phyloP scores from a whole-genome alignment of 2,797 vertebrate genomes.

The Sebastes elongatus region DNA sequence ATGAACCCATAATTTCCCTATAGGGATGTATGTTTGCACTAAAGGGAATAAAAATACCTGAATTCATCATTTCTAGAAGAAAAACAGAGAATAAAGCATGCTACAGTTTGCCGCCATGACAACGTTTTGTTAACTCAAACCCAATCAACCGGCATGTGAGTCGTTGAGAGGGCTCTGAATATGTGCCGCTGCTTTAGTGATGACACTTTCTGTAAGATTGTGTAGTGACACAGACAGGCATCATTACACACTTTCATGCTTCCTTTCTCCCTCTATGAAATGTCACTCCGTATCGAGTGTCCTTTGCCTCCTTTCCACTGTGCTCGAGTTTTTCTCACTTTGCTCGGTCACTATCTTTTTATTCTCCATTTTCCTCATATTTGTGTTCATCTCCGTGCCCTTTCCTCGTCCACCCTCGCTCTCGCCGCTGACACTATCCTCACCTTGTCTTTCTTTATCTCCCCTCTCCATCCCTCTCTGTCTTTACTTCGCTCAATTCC shows the following conservation, averaged over 20 bases:
- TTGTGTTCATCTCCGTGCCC: slow-evolving; percentile 38
- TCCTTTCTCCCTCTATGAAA: slow-evolving; percentile 48
- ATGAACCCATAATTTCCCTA: background rate
- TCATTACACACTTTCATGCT: slow-evolving; percentile 67
- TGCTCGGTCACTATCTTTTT: slow-evolving; percentile 43
- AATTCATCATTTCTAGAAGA: background rate
- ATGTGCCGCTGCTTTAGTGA: background rate
- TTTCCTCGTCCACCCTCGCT: slow-evolving; percentile 5
- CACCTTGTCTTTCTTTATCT: slow-evolving; percentile 5
- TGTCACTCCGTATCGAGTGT: slow-evolving; percentile 53
- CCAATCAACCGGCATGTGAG: background rate
- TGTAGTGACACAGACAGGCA: slow-evolving; percentile 50
- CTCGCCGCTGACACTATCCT: background rate
- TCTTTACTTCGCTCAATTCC: background rate
- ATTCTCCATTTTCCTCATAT: slow-evolving; percentile 33
- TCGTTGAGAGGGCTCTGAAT: slow-evolving; percentile 5
- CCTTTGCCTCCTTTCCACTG: slow-evolving; percentile 5
- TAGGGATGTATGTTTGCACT: background rate
- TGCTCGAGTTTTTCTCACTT: slow-evolving; percentile 23
- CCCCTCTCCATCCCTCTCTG: background rate
- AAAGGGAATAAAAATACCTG: background rate
- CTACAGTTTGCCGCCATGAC: background rate
- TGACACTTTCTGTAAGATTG: slow-evolving; percentile 22
- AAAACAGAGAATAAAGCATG: background rate
- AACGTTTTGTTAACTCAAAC: background rate